These are phyloP conservation scores for Neopelma chrysocephalum DNA, from an alignment of 2,797 vertebrate species.

Conservation along the genomic window DNA sequence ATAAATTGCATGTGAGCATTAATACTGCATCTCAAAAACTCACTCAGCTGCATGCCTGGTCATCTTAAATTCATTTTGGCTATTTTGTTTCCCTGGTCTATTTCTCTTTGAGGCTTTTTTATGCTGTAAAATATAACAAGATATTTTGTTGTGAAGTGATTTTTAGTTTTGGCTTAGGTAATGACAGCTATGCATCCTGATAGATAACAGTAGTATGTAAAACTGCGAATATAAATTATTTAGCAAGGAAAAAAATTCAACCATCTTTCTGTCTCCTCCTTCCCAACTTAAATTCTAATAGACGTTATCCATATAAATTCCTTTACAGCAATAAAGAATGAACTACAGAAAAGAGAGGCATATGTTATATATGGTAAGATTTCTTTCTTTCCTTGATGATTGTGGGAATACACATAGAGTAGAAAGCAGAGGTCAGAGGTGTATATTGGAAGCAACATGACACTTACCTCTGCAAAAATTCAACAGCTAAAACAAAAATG, in stretches of 20 bases:
- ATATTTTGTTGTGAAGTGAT: background rate
- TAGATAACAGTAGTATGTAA: background rate
- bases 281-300: background rate
- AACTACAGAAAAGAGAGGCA: background rate
- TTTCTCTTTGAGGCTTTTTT: background rate
- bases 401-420: background rate
- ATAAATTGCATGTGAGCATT: background rate
- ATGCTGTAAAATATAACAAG: background rate
- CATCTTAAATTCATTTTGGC: background rate
- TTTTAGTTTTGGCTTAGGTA: background rate
- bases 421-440: background rate
- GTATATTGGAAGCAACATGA: background rate
- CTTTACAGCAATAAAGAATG: background rate
- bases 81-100: background rate
- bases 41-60: background rate
- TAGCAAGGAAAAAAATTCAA: background rate
- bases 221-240: background rate
- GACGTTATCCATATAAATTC: background rate
- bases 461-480: background rate
- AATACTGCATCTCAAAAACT: background rate
- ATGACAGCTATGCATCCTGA: background rate
- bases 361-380: background rate
- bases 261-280: background rate
- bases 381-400: background rate
- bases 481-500: constrained; percentile 10